These are phyloP conservation scores for Lates calcarifer DNA, from an alignment of 2,113 vertebrate genomes.

Conservation along the genomic window DNA sequence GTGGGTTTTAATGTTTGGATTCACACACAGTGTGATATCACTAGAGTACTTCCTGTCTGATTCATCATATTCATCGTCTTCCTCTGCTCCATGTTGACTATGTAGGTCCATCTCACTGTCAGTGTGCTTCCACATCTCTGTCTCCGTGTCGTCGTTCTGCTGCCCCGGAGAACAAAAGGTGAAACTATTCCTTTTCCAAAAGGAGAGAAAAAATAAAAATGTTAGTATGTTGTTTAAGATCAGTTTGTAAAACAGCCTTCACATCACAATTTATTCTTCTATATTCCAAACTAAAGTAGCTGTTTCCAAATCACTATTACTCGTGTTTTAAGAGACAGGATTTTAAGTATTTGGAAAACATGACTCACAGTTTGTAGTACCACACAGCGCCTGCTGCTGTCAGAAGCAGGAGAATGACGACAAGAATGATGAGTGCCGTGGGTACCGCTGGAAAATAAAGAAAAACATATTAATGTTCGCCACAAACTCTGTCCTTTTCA, in stretches of 20 bases:
- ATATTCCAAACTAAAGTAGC: background rate
- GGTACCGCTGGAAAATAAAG: slow-evolving; percentile 46
- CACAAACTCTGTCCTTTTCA: background rate
- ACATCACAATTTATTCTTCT: background rate
- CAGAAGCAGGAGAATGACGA: slow-evolving; percentile 51
- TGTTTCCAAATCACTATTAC: no score
- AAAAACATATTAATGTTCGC: background rate
- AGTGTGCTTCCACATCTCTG: slow-evolving; percentile 76
- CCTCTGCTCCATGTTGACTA: background rate
- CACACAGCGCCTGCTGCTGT: slow-evolving; percentile 48
- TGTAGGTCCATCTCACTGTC: slow-evolving; percentile 51
- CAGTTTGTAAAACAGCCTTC: background rate
- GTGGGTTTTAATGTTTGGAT: slow-evolving; percentile 40
- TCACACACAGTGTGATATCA: slow-evolving; percentile 67
- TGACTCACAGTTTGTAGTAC: slow-evolving; percentile 75
- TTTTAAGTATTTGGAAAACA: background rate
- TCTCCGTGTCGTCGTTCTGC: slow-evolving; percentile 66
- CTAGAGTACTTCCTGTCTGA: slow-evolving; percentile 63
- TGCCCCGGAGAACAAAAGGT: slow-evolving; percentile 15
- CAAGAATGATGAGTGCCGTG: slow-evolving; percentile 49
- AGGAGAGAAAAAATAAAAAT: background rate
- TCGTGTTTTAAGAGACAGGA: no score
- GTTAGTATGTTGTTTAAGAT: background rate
- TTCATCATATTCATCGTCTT: slow-evolving; percentile 35
- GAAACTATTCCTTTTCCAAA: slow-evolving; percentile 40